Evolutionary conservation across 2,797 vertebrate genomes (phyloP), one percentile per base, ranked within the genome.

Genomic region (Rhinogobio ventralis): DNA sequence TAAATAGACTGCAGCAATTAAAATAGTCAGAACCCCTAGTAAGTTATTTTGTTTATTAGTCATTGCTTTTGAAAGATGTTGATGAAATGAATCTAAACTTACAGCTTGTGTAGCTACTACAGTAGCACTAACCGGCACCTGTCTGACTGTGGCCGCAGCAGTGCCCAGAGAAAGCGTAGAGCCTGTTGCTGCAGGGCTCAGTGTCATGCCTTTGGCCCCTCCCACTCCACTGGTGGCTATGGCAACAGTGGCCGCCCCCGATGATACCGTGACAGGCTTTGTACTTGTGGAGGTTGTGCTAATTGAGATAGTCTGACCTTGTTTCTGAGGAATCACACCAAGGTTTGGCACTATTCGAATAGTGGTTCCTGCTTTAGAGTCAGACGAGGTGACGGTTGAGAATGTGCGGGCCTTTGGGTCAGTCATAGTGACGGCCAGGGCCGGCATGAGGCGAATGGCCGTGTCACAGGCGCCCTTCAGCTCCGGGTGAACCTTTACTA

Each of bases 281-380:
- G 79, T 28, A 46, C 76, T 81, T 46, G 87, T 80, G 83, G 94
- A 79, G 0, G 96, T 94, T 51, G 97, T 93, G 0, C 97, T 96
- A 36, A 99, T 96, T 0, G 97, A 95, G 88, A 99, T 96, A 23
- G 97, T 95, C 89, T 97, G 97, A 46, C 97, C 96, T 8, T 95
- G 94, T 88, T 99, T 99, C 79, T 96, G 96, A 0, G 98, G 97
- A 90, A 99, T 96, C 39, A 99, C 95, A 0, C 98, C 97, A 30
- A 99, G 92, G 10, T 97, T 97, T 6, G 98, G 98, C 90, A 99
- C 97, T 4, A 99, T 99, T 71, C 97, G 94, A 85, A 99, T 99
- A 0, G 98, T 98, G 86, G 98, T 94, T 0, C 96, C 95, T 0
- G 96, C 95, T 88, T 98, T 99, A 8, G 94, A 90, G 89, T 99